Evolutionary conservation across 2,888 invertebrate species (phyloP), one percentile per base, ranked within the genome.

Genomic region (Oxystoma pomonae): DNA sequence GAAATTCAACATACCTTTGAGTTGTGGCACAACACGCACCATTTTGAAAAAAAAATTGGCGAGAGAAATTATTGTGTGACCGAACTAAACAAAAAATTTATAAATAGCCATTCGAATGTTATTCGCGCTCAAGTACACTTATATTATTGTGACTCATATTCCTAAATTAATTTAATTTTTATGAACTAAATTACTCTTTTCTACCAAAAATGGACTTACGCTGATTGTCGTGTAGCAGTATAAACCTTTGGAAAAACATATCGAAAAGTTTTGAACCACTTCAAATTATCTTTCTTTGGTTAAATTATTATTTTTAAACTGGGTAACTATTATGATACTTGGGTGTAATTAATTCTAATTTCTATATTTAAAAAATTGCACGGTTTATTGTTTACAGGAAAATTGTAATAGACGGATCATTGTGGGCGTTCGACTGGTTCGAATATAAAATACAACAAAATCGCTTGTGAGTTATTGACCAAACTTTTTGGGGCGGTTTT

Each of bases 161-260:
- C n/a, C n/a, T 35, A 35, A 35, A 35, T 35, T 35, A 35, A 35
- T 35, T 35, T 7, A 35, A 7, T 35, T 35, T 35, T 53, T n/a
- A 53, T 5, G 19, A 53, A 19, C 53, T 5, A 20, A 50, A 53
- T 55, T 21, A 16, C 49, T 57, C 20, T 1, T 1, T 12, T 52
- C 35, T n/a, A 18, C 9, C 53, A 20, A 58, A 64, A 52, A 16
- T 55, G 49, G 16, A 67, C 72, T 71, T 64, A 71, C 72, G 70
- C 57, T 66, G 62, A 55, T 63, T 69, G 61, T 72, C 71, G 52
- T 69, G 71, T 20, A 71, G 60, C 59, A 71, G 60, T 22, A 72
- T 63, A 65, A 68, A 72, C 60, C 71, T 72, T 61, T 70, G 68
- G 12, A 72, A 61, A 55, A 72, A 70, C 68, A 71, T 71, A 3